These are phyloP conservation scores for Melanaphis sacchari DNA, from an alignment of 1,140 invertebrate species.

Conservation along the genomic window DNA sequence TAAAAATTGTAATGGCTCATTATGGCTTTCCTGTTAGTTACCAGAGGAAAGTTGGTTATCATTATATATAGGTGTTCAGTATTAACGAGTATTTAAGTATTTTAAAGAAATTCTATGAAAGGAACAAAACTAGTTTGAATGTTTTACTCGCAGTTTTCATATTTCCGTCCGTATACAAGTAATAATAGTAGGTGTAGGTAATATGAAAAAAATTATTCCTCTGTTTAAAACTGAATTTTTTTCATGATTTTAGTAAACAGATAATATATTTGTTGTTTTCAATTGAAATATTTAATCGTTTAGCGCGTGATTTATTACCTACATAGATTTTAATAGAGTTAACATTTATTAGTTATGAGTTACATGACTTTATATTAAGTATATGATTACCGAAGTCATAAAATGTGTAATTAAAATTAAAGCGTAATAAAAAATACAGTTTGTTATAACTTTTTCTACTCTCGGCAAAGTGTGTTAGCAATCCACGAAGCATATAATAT, in stretches of 20 bases:
- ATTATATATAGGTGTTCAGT: neutral
- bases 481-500: neutral
- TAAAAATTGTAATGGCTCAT: no score
- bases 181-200: neutral
- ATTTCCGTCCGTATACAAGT: neutral
- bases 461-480: neutral
- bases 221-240: neutral
- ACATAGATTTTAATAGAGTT: neutral
- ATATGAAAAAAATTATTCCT: neutral
- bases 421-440: neutral
- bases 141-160: neutral
- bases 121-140: neutral
- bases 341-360: neutral
- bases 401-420: slow-evolving; percentile 12
- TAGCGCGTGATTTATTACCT: no score
- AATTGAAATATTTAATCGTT: neutral
- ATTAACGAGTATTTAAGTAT: neutral
- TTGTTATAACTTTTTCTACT: neutral
- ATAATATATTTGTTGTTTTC: neutral
- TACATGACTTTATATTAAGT: neutral
- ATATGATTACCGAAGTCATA: neutral
- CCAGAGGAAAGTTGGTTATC: neutral
- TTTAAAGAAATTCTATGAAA: neutral
- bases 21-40: no score
- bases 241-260: neutral